Base-by-base conservation (phyloP, 2,888 invertebrate species). In the Papilio demoleus region DNA sequence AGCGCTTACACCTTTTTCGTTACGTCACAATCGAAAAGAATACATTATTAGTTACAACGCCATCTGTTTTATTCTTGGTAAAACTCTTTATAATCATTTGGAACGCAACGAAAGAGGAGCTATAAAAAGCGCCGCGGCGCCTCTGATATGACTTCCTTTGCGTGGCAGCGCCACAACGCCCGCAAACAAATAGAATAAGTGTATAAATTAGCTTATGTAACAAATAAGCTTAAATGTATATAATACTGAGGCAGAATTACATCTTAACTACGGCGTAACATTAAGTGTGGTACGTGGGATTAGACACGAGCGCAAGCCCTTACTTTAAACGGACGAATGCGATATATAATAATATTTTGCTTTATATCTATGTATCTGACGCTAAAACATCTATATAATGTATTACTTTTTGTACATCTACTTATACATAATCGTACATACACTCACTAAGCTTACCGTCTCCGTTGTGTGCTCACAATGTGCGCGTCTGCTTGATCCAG, bases 211-310 rank as follows among this genome's bases (percentile, higher is more conserved):
- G 91, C 91, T 92, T 92, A 92, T 90, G 81, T 91, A 92, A 90
- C 90, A 89, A 86, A 92, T 92, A 92, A 92, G 92, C 92, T 92
- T 92, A 91, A 87, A 91, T 91, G 90, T 92, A 91, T 90, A 90
- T 92, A 92, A 92, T 92, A 92, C 92, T 92, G 92, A 92, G 92
- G 92, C 92, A 90, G 92, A 92, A 90, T 90, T 92, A 92, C 92
- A 92, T 88, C 91, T 92, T 92, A 92, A 87, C 91, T 92, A 92
- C 92, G 87, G 89, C 89, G 87, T 91, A 90, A 90, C 87, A 90
- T 90, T 91, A 88, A 87, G 87, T 86, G 88, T 90, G 90, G 88
- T 91, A 90, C 90, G 87, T 88, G 90, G 90, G 88, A 88, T 82
- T 90, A 92, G 90, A 92, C 90, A 91, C 87, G 92, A 92, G 92